Percentiles rank a stretch among this genome's conserved stretches.
These are phyloP conservation scores for Nebria salina DNA, from an alignment of 2,888 invertebrate genomes.

Conservation along the genomic window DNA sequence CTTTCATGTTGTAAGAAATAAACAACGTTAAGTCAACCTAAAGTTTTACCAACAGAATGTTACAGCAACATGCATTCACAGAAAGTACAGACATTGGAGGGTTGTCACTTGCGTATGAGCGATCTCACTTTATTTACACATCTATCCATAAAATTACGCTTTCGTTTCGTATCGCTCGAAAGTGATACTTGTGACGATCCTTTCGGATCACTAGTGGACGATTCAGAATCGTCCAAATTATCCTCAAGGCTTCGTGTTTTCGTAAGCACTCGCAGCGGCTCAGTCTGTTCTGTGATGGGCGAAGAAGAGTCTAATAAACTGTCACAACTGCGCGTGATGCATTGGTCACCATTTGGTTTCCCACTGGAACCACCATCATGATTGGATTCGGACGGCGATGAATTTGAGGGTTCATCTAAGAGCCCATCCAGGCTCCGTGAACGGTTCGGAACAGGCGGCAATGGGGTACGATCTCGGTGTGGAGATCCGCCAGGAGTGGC, in stretches of 20 bases:
- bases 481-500: constrained; percentile 23
- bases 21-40: background rate
- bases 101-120: constrained; percentile 68
- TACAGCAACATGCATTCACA: background rate
- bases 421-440: constrained; percentile 74
- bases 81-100: background rate
- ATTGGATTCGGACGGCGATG: background rate
- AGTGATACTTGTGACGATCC: constrained; percentile 50
- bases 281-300: constrained; percentile 17
- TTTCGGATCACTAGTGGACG: constrained; percentile 57
- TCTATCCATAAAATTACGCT: constrained; percentile 85
- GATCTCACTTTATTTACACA: constrained; percentile 86
- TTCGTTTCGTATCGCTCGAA: constrained; percentile 69
- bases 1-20: background rate
- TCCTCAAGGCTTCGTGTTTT: constrained; percentile 57
- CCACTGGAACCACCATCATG: constrained; percentile 11
- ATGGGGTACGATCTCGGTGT: constrained; percentile 32
- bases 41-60: background rate
- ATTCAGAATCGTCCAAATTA: constrained; percentile 62
- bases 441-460: constrained; percentile 61
- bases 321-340: constrained; percentile 57
- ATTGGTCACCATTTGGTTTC: constrained; percentile 46
- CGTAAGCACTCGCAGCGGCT: background rate
- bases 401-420: constrained; percentile 60
- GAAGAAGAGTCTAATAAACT: constrained; percentile 48